Percentiles rank a stretch among this genome's conserved stretches.
Evolutionary conservation across 2,888 invertebrate species (phyloP).

Genomic region (Syrista parreyssii): DNA sequence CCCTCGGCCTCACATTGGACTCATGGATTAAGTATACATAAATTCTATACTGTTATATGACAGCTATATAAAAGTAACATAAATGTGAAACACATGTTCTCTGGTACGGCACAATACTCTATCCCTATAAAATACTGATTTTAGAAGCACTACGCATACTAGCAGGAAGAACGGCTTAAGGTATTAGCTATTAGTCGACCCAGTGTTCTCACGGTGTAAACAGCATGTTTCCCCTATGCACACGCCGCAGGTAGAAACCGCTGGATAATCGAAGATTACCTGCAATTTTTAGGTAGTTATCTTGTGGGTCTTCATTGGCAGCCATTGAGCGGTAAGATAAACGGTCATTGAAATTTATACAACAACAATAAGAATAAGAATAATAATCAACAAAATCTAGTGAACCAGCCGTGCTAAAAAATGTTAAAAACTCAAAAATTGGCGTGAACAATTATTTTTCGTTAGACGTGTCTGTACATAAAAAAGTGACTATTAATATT

Average conservation of each 20-base stretch:
- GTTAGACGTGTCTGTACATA: too few species aligned
- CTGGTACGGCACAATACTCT: background rate
- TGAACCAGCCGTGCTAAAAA: background rate
- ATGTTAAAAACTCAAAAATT: background rate
- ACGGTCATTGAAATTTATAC: background rate
- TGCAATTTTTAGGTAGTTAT: background rate
- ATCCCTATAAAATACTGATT: background rate
- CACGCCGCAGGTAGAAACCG: conserved; percentile 3
- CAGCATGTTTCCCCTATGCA: conserved; percentile 3
- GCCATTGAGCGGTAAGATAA: background rate
- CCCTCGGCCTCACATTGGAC: background rate
- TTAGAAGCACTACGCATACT: background rate
- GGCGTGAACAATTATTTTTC: background rate
- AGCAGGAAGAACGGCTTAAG: background rate
- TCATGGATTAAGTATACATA: background rate
- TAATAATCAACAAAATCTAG: background rate
- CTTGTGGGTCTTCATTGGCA: background rate
- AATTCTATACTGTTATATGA: background rate
- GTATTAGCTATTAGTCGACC: background rate
- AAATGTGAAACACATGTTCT: background rate
- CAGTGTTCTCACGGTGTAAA: conserved; percentile 6
- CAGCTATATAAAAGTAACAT: background rate
- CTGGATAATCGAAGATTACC: conserved; percentile 5
- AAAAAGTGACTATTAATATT: background rate
- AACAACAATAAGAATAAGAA: background rate